Base-by-base conservation (phyloP, 2,888 invertebrate species). In the Synergus laeviventris region DNA sequence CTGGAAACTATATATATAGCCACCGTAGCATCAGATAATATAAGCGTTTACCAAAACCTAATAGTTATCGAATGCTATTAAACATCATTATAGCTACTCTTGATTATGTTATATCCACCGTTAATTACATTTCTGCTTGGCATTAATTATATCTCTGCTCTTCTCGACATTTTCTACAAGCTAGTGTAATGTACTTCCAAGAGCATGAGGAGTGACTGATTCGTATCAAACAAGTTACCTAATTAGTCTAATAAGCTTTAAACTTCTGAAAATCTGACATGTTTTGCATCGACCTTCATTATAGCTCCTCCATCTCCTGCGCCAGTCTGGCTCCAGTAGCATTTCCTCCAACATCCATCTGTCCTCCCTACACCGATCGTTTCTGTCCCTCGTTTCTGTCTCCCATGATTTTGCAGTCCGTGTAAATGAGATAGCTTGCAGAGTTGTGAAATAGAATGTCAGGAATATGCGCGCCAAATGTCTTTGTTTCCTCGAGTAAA, bases 381-480 rank as follows among this genome's bases (percentile, higher is more conserved):
- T 79, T 75, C 76, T 62, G 21, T 36, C 61, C 73, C 49, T 45
- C 49, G 16, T 45, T 61, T 74, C 36, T 59, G 16, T 16, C 75
- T 49, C 45, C 49, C 62, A 16, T 62, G 18, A 38, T 38, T 76
- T 36, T 39, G 66, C 60, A 54, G 61, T 18, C 74, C 9, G 36
- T 59, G 45, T 45, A 54, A 62, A 24, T 38, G 75, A 54, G 38
- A 45, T 36, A 60, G 66, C 75, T 45, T 75, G 74, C 59, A 61
- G 36, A 66, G 16, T 18, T 56, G 49, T 66, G 54, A 54, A 66
- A 56, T 49, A 54, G 49, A 62, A 75, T 56, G n/a, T 42, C 39
- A 64, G 75, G 36, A 76, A 42, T 70, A 24, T 39, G 60, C 38
- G 73, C 76, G 73, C 73, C 70, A 76, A 76, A 76, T 70, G 75